These are phyloP conservation scores for Leptinotarsa rubiginosa DNA, from an alignment of 2,888 invertebrate species.

Conservation along the genomic window DNA sequence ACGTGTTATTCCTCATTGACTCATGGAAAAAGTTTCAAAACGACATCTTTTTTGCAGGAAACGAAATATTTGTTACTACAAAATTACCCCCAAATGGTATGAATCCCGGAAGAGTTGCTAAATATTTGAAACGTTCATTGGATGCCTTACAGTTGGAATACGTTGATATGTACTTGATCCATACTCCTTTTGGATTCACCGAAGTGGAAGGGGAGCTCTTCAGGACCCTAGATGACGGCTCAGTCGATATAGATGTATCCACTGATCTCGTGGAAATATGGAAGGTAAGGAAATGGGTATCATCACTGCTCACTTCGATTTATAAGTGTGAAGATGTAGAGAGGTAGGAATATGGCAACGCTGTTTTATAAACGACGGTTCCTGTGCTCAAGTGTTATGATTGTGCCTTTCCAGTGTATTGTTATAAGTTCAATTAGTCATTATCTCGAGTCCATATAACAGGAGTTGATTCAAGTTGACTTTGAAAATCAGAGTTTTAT, in stretches of 20 bases:
- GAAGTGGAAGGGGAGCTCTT: slow-evolving; percentile 60
- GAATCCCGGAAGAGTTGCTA: slow-evolving; percentile 73
- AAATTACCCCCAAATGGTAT: slow-evolving; percentile 79
- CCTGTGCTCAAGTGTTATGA: too few species aligned
- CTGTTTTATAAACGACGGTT: too few species aligned
- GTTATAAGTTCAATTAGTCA: too few species aligned
- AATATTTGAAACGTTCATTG: slow-evolving; percentile 76
- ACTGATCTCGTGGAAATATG: not conserved
- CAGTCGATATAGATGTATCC: not conserved
- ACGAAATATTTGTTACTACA: slow-evolving; percentile 86
- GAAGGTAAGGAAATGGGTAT: not conserved
- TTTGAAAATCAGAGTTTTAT: too few species aligned
- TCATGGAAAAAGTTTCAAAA: too few species aligned
- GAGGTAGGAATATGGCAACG: too few species aligned
- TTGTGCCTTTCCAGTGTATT: too few species aligned
- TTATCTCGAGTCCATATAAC: too few species aligned
- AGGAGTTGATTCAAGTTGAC: too few species aligned
- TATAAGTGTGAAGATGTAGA: too few species aligned
- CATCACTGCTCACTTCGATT: too few species aligned
- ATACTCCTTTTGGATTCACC: slow-evolving; percentile 78
- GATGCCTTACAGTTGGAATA: slow-evolving; percentile 81
- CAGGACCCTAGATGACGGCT: not conserved
- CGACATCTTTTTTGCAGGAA: slow-evolving; percentile 65
- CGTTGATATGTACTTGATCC: slow-evolving; percentile 85
- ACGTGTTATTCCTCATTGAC: too few species aligned